Conservation (phyloP, 2,797 vertebrate species). For the Clamator glandarius region DNA sequence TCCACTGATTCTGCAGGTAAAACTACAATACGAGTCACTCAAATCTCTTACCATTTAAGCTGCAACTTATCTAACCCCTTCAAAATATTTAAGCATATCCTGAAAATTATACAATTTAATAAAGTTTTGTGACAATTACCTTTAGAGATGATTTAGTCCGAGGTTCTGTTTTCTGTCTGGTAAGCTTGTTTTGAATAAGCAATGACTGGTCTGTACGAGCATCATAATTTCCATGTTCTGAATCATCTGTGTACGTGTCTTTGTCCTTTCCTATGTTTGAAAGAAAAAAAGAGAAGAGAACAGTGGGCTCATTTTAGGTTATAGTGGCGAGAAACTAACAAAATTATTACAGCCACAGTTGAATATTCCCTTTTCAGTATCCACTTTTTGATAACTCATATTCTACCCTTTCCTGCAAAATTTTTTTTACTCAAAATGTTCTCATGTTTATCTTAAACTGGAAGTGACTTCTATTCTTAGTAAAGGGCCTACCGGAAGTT, state of each 20-base stretch:
- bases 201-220: slow-evolving; percentile 86
- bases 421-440: neutral
- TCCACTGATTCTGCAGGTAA: neutral
- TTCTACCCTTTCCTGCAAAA: neutral
- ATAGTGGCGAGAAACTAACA: neutral
- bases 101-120: neutral
- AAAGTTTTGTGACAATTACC: slow-evolving; percentile 75
- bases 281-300: slow-evolving; percentile 59
- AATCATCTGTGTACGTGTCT: slow-evolving; percentile 86
- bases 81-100: neutral
- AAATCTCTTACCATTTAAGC: neutral
- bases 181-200: slow-evolving; percentile 86
- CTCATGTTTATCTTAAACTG: neutral
- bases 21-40: neutral
- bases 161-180: slow-evolving; percentile 83
- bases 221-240: slow-evolving; percentile 87
- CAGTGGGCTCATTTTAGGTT: neutral
- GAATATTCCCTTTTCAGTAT: neutral
- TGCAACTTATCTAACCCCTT: neutral
- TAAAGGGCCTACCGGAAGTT: neutral
- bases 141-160: slow-evolving; percentile 81
- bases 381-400: neutral
- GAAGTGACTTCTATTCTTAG: neutral
- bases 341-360: neutral
- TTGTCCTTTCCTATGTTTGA: slow-evolving; percentile 86